A percentile compares a stretch with the other conserved stretches of the same genome.
Conservation (phyloP, 2,797 vertebrate species). For the Cynopterus sphinx region DNA sequence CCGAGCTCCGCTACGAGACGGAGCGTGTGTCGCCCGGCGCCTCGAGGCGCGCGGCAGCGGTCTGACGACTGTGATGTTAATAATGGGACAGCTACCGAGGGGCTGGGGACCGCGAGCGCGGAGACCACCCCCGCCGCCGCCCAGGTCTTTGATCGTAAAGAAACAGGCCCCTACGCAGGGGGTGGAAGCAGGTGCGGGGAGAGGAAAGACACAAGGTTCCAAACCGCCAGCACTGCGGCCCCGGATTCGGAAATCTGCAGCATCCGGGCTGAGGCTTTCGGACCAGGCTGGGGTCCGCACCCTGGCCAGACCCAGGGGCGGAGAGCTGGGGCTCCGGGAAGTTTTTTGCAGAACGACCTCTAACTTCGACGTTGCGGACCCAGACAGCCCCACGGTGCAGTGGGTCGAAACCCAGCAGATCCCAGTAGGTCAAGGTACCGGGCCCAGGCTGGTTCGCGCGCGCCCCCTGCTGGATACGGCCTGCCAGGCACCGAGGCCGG, state of each 20-base stretch:
- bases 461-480: constrained; percentile 65
- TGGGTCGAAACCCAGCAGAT: background rate
- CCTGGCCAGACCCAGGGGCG: background rate
- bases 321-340: background rate
- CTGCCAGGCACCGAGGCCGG: background rate
- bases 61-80: background rate
- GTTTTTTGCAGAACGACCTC: background rate
- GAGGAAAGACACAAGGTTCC: background rate
- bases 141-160: constrained; percentile 63
- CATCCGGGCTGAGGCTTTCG: background rate
- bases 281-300: background rate
- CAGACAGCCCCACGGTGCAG: rapidly evolving
- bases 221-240: background rate
- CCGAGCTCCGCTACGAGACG: background rate
- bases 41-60: background rate
- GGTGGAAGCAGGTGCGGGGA: background rate
- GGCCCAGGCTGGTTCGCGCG: background rate
- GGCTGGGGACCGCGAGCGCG: background rate
- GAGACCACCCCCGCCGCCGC: background rate
- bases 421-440: background rate
- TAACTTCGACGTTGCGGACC: background rate
- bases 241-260: background rate
- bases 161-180: constrained; percentile 49
- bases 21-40: background rate
- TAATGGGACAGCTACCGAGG: background rate